phyloP scores from a whole-genome alignment of 2,888 invertebrate genomes.

The Tortricodes alternella region DNA sequence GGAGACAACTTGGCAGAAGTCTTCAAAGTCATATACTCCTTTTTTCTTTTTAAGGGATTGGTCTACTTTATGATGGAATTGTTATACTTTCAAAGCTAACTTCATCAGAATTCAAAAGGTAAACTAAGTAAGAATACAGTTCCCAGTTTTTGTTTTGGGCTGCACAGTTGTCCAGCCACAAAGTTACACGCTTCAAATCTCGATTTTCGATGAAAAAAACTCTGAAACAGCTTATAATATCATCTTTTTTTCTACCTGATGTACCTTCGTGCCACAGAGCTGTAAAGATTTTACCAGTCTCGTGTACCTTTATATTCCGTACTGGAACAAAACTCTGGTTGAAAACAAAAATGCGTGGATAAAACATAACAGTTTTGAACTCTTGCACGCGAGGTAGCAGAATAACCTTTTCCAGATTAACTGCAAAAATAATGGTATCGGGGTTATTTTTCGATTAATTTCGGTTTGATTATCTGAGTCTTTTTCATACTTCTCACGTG shows the following conservation, averaged over 20 bases:
- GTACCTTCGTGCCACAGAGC: constrained; percentile 22
- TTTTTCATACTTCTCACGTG: neutral
- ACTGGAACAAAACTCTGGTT: constrained; percentile 22
- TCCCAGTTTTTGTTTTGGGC: constrained; percentile 40
- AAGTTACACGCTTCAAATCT: constrained; percentile 26
- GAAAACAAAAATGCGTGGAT: neutral
- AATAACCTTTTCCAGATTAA: constrained; percentile 11
- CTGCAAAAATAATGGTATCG: too few relatives aligned
- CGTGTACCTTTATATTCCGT: constrained; percentile 19
- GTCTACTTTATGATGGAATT: neutral
- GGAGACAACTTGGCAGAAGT: neutral
- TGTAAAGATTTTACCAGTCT: constrained; percentile 1
- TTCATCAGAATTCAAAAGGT: constrained; percentile 2
- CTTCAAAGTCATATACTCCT: neutral
- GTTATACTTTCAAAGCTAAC: neutral
- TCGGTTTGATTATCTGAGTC: too few relatives aligned
- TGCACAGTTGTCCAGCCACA: constrained; percentile 39
- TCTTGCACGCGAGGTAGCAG: constrained; percentile 11
- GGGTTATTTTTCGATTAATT: too few relatives aligned
- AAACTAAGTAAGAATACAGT: constrained; percentile 33
- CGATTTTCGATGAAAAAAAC: constrained; percentile 18
- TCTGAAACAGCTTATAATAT: constrained; percentile 17
- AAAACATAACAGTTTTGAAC: constrained; percentile 14
- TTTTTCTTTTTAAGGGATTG: neutral
- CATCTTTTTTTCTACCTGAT: constrained; percentile 20